Evolutionary conservation across 2,113 vertebrate genomes (phyloP), one percentile per base, ranked within the genome.

Genomic region (Halcyon malimbica): DNA sequence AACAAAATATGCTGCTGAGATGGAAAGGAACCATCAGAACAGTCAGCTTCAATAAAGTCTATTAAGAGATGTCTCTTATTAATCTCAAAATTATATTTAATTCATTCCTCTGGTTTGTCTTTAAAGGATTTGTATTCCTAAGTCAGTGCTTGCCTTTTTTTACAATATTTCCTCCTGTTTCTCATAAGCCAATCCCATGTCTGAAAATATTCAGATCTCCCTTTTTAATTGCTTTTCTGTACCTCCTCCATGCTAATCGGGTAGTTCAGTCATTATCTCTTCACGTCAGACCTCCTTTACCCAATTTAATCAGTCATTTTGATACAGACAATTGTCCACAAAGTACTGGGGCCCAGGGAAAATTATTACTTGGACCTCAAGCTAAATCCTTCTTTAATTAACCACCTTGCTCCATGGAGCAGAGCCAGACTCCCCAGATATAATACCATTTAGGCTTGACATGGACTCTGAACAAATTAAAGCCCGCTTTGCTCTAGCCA

Each of bases 171-270:
- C 83, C 51, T 96, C 78, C 76, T 93, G 24, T 81, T 97, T 67
- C 70, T 93, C 29, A 21, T 94, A 94, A 95, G 78, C 62, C 70
- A 87, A 78, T 83, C 63, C 82, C 33, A 59, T 57, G 69, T 68
- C 78, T 64, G 53, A 37, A 65, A 97, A 97, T 90, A 94, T 78
- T 89, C 68, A 78, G 60, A 91, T 83, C 60, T 82, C 71, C 11
- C 14, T 89, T 96, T 97, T 96, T 96, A 97, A 97, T 97, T 97
- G 92, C 89, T 96, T 96, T 96, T 73, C 82, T 86, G 26, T 54
- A 33, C 56, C 70, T 95, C 48, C 51, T 95, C 73, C 63, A 65
- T 71, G 83, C 56, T 93, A 92, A 97, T 89, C 15, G 2, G 39
- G 75, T 42, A 86, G 42, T 91, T 95, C 91, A 80, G 83, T 85